Evolutionary conservation across 2,888 invertebrate species (phyloP).

Genomic region (Sepioteuthis lessoniana): DNA sequence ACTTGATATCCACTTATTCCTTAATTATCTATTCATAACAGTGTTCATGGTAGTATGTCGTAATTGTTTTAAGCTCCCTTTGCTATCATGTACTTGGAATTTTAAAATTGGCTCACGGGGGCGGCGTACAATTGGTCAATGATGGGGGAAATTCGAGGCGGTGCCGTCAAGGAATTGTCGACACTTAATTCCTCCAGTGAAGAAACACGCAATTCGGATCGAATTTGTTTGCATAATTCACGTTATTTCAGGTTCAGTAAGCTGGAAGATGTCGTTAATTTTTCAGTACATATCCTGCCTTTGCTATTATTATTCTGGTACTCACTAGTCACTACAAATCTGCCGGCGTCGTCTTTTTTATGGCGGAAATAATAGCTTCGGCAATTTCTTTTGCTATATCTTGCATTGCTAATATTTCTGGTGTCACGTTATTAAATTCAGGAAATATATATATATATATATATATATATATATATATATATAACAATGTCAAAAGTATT

Average conservation of each 20-base stretch:
- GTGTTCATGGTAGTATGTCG: not conserved
- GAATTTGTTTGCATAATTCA: not conserved
- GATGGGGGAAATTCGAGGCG: not conserved
- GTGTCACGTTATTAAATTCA: not conserved
- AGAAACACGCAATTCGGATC: not conserved
- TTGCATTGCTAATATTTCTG: not conserved
- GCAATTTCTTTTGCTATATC: not conserved
- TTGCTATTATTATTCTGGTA: not conserved
- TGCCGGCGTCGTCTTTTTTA: not conserved
- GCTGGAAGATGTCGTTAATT: constrained; percentile 21
- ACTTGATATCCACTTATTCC: not conserved
- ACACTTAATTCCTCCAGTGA: not conserved
- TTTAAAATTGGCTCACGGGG: not conserved
- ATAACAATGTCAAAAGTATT: too few relatives aligned
- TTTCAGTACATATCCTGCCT: not conserved
- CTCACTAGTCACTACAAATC: not conserved
- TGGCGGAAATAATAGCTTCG: not conserved
- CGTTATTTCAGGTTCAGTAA: not conserved
- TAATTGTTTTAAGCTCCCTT: not conserved
- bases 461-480: constrained; percentile 38
- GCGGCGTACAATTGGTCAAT: not conserved
- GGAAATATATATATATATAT: not conserved
- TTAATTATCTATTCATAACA: not conserved
- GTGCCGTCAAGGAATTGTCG: not conserved
- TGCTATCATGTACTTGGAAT: not conserved